Evolutionary conservation across 2,888 invertebrate species (phyloP), one percentile per base, ranked within the genome.

Genomic region (Conistra vaccinii): DNA sequence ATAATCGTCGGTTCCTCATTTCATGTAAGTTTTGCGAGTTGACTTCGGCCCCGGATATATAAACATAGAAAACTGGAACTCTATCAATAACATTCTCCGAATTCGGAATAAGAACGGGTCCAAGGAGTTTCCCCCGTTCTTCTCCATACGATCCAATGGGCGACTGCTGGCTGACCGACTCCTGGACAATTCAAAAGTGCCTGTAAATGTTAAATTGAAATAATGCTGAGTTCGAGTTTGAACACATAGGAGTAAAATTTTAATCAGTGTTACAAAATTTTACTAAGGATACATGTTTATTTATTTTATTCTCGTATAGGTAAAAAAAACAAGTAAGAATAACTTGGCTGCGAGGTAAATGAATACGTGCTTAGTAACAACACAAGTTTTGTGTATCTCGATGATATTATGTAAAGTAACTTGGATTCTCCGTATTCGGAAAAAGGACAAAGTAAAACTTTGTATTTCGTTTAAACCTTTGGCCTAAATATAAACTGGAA

Each of bases 331-430:
- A 51, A n/a, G 51, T n/a, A 57, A 14, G 26, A 29, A 39, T 29
- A 39, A 42, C n/a, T n/a, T 45, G 23, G 26, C 17, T 35, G 23
- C 20, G 17, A 53, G 17, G 45, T 55, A n/a, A n/a, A n/a, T 48
- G 26, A 32, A 42, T 42, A 53, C 29, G 5, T 26, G 26, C 42
- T 42, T 53, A 53, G 42, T 61, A 53, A 35, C 53, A 35, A 26
- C 17, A 53, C 42, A 32, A n/a, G 2, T 14, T 62, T 45, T 26
- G 9, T 53, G 26, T 60, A n/a, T 20, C 17, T 45, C 12, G 26
- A 48, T 55, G 23, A 26, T 72, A 35, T 55, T 67, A 58, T 65
- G 7, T 26, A n/a, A 68, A 68, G 26, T 57, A 20, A 26, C 1
- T 32, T 53, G 17, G 29, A 17, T 45, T 71, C 23, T 53, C 12